A percentile compares a stretch with the other conserved stretches of the same genome.
phyloP scores from a whole-genome alignment of 2,797 vertebrate genomes.

The Ctenosaura bakeri region DNA sequence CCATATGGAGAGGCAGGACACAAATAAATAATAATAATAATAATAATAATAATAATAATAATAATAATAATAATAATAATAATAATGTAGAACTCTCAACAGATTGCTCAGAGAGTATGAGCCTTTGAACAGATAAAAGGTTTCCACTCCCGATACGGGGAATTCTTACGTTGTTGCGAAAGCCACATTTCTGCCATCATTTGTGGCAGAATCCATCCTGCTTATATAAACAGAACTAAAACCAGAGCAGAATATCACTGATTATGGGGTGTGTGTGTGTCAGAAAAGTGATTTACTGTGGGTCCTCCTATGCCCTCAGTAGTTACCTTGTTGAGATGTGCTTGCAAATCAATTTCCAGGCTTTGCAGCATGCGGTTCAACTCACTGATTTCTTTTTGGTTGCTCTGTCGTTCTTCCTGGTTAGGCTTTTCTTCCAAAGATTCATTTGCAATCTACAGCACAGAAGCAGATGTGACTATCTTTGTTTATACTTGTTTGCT shows the following conservation, averaged over 20 bases:
- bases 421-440: constrained; percentile 79
- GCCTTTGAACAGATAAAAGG: background rate
- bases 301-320: background rate
- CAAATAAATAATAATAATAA: too few species aligned
- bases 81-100: too few species aligned
- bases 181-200: background rate
- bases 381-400: constrained; percentile 87
- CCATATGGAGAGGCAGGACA: too few species aligned
- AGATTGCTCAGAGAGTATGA: background rate
- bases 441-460: constrained; percentile 78
- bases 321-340: constrained; percentile 90
- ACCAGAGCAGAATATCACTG: background rate
- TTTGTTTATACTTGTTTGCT: constrained; percentile 11
- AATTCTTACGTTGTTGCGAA: background rate
- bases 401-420: constrained; percentile 83
- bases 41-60: too few species aligned
- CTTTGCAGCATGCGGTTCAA: constrained; percentile 90
- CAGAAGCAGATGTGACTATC: constrained; percentile 36
- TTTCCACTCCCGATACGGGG: background rate
- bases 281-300: background rate
- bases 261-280: background rate
- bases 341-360: constrained; percentile 95
- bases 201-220: background rate
- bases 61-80: too few species aligned
- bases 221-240: background rate